Conservation (phyloP, 2,113 vertebrate species). For the Hypanus sabinus region DNA sequence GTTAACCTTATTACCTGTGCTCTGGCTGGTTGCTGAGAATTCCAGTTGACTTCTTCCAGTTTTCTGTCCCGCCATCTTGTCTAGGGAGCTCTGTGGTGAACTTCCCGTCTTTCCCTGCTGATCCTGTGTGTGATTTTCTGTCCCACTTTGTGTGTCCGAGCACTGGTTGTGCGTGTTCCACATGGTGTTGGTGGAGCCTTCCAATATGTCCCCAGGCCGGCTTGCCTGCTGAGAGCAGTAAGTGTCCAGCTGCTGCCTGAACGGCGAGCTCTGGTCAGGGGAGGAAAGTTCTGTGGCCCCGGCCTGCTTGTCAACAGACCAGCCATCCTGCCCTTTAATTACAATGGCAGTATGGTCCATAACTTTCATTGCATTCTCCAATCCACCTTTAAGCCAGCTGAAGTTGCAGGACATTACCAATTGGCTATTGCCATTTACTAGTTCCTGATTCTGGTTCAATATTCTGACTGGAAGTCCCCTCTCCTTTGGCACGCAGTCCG, state of each 20-base stretch:
- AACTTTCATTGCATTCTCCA: conserved; percentile 17
- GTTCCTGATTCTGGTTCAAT: neutral
- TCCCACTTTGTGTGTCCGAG: neutral
- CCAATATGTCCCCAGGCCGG: neutral
- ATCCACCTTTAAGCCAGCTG: neutral
- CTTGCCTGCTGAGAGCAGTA: neutral
- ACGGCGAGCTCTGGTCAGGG: neutral
- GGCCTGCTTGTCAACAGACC: neutral
- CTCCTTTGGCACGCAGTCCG: neutral
- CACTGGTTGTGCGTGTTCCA: neutral
- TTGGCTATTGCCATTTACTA: too few species aligned
- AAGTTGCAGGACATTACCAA: neutral
- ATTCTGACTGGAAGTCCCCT: neutral
- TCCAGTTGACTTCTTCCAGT: neutral
- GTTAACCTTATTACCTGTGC: neutral
- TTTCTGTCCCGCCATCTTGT: neutral
- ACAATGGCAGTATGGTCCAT: neutral
- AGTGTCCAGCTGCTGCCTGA: neutral
- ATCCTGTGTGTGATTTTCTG: neutral
- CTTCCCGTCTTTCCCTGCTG: neutral
- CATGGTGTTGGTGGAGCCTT: neutral
- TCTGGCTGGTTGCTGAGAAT: neutral
- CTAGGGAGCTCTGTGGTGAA: neutral
- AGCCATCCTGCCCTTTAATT: neutral
- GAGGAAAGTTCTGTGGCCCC: neutral